Percentiles rank a stretch among this genome's conserved stretches.
phyloP scores from a whole-genome alignment of 2,888 invertebrate genomes.

The Drosophila acutilabella region DNA sequence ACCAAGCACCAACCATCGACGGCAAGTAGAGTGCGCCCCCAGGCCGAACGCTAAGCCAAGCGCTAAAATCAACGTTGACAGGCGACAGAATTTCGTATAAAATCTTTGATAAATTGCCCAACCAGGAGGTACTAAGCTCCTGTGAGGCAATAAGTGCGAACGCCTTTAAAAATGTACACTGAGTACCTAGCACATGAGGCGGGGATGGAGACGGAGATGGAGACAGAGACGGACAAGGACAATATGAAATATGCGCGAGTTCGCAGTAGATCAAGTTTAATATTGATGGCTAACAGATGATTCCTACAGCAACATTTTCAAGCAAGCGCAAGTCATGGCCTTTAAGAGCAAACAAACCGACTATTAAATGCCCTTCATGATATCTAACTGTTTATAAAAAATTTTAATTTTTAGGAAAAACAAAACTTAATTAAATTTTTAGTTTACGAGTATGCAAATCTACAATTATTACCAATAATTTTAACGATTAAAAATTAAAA shows the following conservation, averaged over 20 bases:
- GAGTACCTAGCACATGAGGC: neutral
- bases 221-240: constrained; percentile 26
- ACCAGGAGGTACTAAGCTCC: constrained; percentile 9
- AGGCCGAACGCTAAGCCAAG: constrained; percentile 48
- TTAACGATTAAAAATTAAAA: too few species aligned
- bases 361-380: neutral
- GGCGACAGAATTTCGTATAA: constrained; percentile 59
- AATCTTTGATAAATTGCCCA: constrained; percentile 72
- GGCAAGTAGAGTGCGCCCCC: neutral
- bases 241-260: constrained; percentile 39
- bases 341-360: neutral
- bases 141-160: constrained; percentile 18
- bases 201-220: neutral
- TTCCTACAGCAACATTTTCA: constrained; percentile 8
- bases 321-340: neutral
- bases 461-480: too few species aligned
- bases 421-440: too few species aligned
- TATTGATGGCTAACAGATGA: constrained; percentile 39
- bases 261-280: constrained; percentile 23
- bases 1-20: neutral
- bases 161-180: constrained; percentile 22
- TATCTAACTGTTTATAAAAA: too few species aligned
- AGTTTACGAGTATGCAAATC: too few species aligned
- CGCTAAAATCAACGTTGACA: constrained; percentile 78
- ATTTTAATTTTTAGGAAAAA: too few species aligned